Evolutionary conservation across 1,140 invertebrate genomes (phyloP).

Genomic region (Drosophila sechellia): DNA sequence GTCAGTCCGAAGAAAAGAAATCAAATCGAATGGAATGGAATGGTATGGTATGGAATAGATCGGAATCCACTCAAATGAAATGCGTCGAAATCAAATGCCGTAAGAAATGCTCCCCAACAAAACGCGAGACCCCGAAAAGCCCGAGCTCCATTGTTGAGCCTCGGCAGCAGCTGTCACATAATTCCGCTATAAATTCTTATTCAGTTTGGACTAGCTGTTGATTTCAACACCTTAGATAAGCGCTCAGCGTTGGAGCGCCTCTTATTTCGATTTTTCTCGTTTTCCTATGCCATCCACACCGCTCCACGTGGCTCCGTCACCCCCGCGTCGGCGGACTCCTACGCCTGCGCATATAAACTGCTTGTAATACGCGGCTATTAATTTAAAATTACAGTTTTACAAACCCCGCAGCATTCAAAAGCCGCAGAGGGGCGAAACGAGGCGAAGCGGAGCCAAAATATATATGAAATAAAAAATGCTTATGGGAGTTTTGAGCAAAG

Average conservation of each 20-base stretch:
- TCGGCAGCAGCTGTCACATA: conserved; percentile 79
- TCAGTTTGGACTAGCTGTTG: conserved; percentile 83
- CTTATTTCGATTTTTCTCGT: neutral
- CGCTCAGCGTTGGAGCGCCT: conserved; percentile 13
- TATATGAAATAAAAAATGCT: conserved; percentile 32
- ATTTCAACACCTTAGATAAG: conserved; percentile 80
- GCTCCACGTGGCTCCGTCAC: conserved; percentile 23
- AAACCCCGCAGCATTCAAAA: conserved; percentile 43
- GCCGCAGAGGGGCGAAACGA: conserved; percentile 12
- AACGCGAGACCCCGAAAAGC: conserved; percentile 25
- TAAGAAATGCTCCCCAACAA: conserved; percentile 60
- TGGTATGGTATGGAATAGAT: conserved; percentile 12
- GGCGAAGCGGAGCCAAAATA: conserved; percentile 25
- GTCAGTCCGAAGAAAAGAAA: conserved; percentile 56
- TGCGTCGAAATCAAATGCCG: conserved; percentile 74
- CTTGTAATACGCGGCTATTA: conserved; percentile 82
- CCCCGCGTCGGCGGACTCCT: conserved; percentile 53
- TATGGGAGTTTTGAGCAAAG: neutral
- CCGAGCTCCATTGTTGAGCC: conserved; percentile 38
- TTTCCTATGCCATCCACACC: neutral
- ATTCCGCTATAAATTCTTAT: conserved; percentile 83
- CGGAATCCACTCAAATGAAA: conserved; percentile 54
- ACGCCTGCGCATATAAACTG: conserved; percentile 80
- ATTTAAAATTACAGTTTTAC: conserved; percentile 83
- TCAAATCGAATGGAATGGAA: conserved; percentile 30